Conservation (phyloP, 2,797 vertebrate species). For the Scolopax bukidnonensis region DNA sequence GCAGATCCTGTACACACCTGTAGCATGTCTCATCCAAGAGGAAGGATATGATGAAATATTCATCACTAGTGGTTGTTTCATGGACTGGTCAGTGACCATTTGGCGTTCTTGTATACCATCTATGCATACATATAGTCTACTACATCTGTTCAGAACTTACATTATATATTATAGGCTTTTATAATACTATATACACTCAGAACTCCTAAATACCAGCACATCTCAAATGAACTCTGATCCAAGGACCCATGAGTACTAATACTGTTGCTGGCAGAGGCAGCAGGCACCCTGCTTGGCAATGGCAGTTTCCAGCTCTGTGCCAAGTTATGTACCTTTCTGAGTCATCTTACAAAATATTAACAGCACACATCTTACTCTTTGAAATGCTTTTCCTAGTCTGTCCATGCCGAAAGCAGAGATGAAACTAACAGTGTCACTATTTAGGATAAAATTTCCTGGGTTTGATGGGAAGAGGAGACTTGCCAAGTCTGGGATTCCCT, state of each 20-base stretch:
- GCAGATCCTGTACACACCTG: neutral
- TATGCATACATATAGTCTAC: accelerated
- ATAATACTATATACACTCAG: neutral
- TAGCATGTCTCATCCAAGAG: neutral
- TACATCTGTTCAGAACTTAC: neutral
- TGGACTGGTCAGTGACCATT: neutral
- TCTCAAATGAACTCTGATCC: neutral
- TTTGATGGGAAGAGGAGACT: neutral
- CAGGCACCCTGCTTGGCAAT: neutral
- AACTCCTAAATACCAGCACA: neutral
- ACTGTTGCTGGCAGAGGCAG: neutral
- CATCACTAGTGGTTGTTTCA: neutral
- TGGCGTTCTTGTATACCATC: neutral
- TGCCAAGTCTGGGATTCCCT: neutral
- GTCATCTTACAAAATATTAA: neutral
- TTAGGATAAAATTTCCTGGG: neutral
- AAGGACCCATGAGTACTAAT: neutral
- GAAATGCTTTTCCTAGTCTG: neutral
- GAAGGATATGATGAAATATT: neutral
- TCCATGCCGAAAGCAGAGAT: neutral
- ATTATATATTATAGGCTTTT: too few relatives aligned
- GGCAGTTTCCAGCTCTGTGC: neutral
- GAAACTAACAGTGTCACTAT: neutral
- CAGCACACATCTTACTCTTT: neutral
- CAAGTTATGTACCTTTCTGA: neutral